phyloP scores from a whole-genome alignment of 1,140 invertebrate species.

The Meloidogyne chitwoodi region DNA sequence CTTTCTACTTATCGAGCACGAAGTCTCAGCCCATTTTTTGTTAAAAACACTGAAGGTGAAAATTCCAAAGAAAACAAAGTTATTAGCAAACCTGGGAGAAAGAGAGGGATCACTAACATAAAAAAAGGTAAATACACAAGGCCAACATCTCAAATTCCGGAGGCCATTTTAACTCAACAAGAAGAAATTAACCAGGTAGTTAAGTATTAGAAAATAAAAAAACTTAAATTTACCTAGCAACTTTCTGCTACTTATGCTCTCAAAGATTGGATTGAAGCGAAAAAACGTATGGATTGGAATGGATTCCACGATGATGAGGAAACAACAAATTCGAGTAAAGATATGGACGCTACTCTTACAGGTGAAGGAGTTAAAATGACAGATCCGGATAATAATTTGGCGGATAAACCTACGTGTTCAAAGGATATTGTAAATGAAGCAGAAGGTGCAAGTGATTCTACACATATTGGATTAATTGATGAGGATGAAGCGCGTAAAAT shows the following conservation, averaged over 20 bases:
- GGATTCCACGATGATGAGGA: not conserved
- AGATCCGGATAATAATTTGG: not conserved
- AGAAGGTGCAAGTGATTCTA: not conserved
- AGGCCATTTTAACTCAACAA: conserved; percentile 2
- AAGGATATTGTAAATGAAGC: not conserved
- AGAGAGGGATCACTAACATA: not conserved
- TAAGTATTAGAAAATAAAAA: not conserved
- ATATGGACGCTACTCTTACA: not conserved
- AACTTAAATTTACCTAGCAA: not conserved
- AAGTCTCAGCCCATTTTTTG: conserved; percentile 12
- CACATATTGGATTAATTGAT: not conserved
- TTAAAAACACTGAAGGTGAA: not conserved
- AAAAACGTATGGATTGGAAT: not conserved
- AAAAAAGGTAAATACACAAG: not conserved
- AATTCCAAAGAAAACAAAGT: not conserved
- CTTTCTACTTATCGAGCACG: not conserved
- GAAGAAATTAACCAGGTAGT: conserved; percentile 1
- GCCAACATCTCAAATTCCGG: not conserved
- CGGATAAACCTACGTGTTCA: not conserved
- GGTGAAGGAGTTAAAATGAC: not conserved
- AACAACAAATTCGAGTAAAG: not conserved
- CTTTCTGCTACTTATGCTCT: conserved; percentile 4
- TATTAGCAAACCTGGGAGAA: not conserved
- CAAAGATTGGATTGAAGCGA: conserved; percentile 3
- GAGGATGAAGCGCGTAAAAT: conserved; percentile 21